Evolutionary conservation across 2,888 invertebrate species (phyloP).

Genomic region (Cerastis rubricosa): DNA sequence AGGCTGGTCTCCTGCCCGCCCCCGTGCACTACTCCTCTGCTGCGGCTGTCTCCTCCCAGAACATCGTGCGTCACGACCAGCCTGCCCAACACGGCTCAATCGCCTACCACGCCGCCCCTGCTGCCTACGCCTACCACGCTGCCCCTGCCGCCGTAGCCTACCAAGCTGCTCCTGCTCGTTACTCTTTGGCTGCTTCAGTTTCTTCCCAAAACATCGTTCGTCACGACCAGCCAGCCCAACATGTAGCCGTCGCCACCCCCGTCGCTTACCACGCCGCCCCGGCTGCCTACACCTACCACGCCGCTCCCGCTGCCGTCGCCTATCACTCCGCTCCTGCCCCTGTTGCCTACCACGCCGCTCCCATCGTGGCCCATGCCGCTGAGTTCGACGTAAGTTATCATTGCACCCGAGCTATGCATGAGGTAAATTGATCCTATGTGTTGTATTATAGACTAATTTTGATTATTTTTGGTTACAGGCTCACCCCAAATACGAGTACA

Average conservation of each 20-base stretch:
- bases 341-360: conserved; percentile 58
- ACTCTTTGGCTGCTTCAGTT: conserved; percentile 76
- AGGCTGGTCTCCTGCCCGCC: conserved; percentile 77
- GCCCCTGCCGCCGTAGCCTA: conserved; percentile 62
- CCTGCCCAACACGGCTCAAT: conserved; percentile 48
- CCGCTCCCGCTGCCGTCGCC: conserved; percentile 68
- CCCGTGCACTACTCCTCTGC: conserved; percentile 78
- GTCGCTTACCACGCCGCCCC: conserved; percentile 49
- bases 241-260: neutral
- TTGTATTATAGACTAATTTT: conserved; percentile 68
- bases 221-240: conserved; percentile 72
- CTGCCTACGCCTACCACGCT: conserved; percentile 48
- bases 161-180: conserved; percentile 70
- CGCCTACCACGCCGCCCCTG: conserved; percentile 51
- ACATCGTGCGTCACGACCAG: conserved; percentile 75
- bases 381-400: conserved; percentile 51
- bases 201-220: conserved; percentile 75
- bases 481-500: conserved; percentile 86
- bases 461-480: conserved; percentile 69
- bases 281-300: conserved; percentile 49
- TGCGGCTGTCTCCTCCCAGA: conserved; percentile 76
- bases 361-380: conserved; percentile 40
- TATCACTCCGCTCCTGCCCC: conserved; percentile 76
- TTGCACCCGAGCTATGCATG: rapidly evolving
- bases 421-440: neutral